phyloP scores from a whole-genome alignment of 2,797 vertebrate genomes.

The Melopsittacus undulatus region DNA sequence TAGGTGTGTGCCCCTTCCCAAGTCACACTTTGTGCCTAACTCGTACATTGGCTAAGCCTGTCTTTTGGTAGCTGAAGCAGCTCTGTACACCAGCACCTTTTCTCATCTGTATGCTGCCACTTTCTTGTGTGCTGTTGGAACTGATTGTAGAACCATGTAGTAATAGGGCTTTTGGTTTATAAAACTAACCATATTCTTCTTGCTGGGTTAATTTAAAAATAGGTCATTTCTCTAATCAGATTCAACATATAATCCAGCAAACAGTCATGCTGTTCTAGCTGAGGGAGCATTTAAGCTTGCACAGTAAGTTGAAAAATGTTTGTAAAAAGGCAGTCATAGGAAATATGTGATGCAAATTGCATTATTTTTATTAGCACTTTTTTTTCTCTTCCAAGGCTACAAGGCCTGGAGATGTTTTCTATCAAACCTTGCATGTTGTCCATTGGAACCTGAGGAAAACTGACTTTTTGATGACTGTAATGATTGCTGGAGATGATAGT shows the following conservation, averaged over 20 bases:
- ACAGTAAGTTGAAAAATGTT: background rate
- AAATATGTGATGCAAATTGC: background rate
- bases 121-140: background rate
- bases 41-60: background rate
- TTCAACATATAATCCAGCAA: background rate
- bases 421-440: background rate
- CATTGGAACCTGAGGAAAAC: background rate
- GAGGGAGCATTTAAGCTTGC: background rate
- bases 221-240: background rate
- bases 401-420: background rate
- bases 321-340: background rate
- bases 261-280: background rate
- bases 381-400: background rate
- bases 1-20: background rate
- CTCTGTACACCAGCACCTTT: accelerated
- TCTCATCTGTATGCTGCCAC: background rate
- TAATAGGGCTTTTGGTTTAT: background rate
- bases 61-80: background rate
- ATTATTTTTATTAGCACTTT: background rate
- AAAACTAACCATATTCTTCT: background rate
- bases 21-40: background rate
- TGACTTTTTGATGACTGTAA: background rate
- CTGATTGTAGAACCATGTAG: background rate
- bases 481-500: background rate
- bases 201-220: conserved; percentile 1